Conservation (phyloP, 2,888 invertebrate species). For the Leucania comma region DNA sequence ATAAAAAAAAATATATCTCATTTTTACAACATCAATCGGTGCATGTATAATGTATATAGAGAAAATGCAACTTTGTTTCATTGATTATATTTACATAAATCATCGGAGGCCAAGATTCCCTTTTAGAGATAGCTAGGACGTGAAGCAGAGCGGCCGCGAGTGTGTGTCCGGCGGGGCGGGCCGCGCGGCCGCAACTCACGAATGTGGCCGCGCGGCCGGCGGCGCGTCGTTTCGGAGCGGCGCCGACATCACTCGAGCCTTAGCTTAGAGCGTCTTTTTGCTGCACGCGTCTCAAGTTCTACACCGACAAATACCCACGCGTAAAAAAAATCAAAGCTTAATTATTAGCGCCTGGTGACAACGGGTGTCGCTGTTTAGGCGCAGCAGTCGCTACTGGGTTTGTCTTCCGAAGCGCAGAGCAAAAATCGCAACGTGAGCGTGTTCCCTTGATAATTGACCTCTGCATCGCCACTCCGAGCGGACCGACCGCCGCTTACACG, state of each 20-base stretch:
- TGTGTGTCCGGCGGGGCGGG: constrained; percentile 58
- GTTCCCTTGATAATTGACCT: neutral
- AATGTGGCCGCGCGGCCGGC: constrained; percentile 73
- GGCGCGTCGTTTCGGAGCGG: constrained; percentile 63
- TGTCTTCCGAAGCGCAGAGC: constrained; percentile 20
- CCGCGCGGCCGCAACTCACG: constrained; percentile 79
- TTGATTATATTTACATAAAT: neutral
- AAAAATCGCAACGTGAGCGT: neutral
- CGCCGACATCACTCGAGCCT: neutral
- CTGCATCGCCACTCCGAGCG: constrained; percentile 42
- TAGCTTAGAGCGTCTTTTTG: neutral
- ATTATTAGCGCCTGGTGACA: neutral
- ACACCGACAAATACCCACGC: neutral
- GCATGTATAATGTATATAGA: too few relatives aligned
- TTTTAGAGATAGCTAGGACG: too few relatives aligned
- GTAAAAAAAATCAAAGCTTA: neutral
- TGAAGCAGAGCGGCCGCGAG: constrained; percentile 16
- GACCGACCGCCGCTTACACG: constrained; percentile 46
- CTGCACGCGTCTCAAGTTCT: neutral
- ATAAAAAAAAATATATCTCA: too few relatives aligned
- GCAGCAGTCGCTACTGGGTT: neutral
- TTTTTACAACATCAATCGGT: too few relatives aligned
- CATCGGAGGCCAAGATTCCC: neutral
- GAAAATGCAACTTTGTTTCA: too few relatives aligned
- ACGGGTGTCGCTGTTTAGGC: neutral